Base-by-base conservation (phyloP, 2,888 invertebrate species). In the Hyposoter dolosus region DNA sequence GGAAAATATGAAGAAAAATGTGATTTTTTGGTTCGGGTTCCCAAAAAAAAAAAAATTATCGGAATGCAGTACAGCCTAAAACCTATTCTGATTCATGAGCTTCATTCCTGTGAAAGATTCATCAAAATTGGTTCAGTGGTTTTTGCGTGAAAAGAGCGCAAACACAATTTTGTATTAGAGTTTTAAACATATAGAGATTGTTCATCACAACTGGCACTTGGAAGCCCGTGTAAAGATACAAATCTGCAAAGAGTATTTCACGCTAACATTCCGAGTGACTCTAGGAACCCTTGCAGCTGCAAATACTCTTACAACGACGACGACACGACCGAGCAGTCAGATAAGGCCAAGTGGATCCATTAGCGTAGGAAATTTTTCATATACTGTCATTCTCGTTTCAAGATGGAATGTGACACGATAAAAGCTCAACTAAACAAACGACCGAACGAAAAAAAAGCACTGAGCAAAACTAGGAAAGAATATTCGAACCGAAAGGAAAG, bases 291-390 rank as follows among this genome's bases (percentile, higher is more conserved):
- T 77, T 32, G 84, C 84, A 82, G 82, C 82, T 82, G 84, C 82
- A 50, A 28, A 78, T 68, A 69, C 56, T 66, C 23, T 71, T 65
- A 35, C 56, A 72, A 60, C 75, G 71, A 74, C 71, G n/a, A 32
- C 45, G 40, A 28, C 53, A 28, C 60, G 60, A 60, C 15, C 72
- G 17, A 32, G 72, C 74, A 74, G 68, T 80, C 81, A 78, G 82
- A 85, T 85, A 82, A 85, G 84, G 82, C 82, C 84, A 84, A 84
- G 84, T 84, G 84, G 81, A 53, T 43, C 53, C 82, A 82, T 82
- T 78, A 72, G 81, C 68, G 68, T 74, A 65, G 66, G 66, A 17
- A 35, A 53, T 40, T 77, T 83, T 78, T 68, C 50, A 76, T 77
- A 69, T 19, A 63, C 28, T 43, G 40, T 66, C 23, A 40, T 47